phyloP scores from a whole-genome alignment of 2,797 vertebrate genomes.

The Erethizon dorsatum region DNA sequence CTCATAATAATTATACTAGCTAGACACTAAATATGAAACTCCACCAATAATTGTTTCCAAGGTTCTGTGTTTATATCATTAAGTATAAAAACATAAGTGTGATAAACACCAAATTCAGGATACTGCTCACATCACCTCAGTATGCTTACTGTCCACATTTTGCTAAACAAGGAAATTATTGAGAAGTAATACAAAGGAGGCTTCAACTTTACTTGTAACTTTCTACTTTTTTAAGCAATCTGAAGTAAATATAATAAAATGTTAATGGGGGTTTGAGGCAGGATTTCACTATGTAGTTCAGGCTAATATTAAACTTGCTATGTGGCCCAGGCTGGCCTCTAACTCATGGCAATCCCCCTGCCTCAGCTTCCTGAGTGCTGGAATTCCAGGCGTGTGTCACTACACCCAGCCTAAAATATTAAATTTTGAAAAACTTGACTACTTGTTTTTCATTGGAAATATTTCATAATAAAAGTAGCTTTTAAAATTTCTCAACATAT shows the following conservation, averaged over 20 bases:
- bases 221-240: slow-evolving; percentile 16
- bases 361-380: no score
- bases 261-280: background rate
- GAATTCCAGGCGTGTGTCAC: no score
- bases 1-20: background rate
- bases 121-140: background rate
- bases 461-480: slow-evolving; percentile 35
- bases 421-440: slow-evolving; percentile 37
- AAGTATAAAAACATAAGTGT: background rate
- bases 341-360: no score
- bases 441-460: background rate
- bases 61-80: background rate
- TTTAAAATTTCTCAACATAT: background rate
- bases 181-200: background rate
- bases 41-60: background rate
- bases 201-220: background rate
- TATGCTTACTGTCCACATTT: background rate
- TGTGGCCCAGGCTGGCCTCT: no score
- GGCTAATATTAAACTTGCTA: no score
- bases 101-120: background rate
- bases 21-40: background rate
- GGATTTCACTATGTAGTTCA: no score
- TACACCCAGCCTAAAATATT: background rate
- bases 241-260: background rate
- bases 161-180: background rate